Evolutionary conservation across 1,140 invertebrate genomes (phyloP).

Genomic region (Battus philenor): DNA sequence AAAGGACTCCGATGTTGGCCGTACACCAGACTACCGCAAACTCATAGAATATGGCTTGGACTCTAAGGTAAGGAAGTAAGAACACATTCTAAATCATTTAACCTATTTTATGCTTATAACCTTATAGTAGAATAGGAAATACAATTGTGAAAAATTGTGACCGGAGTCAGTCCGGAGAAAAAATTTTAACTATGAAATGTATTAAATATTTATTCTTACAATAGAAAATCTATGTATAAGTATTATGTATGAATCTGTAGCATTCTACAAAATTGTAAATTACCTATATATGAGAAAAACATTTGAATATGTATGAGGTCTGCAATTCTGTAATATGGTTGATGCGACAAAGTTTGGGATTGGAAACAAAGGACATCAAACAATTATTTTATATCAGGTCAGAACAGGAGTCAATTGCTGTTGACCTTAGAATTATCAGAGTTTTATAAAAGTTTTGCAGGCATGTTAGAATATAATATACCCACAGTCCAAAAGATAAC

Average conservation of each 20-base stretch:
- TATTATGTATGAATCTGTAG: too few species aligned
- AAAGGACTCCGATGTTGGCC: conserved; percentile 84
- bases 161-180: too few species aligned
- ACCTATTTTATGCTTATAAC: neutral
- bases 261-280: too few species aligned
- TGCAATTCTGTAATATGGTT: too few species aligned
- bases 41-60: conserved; percentile 95
- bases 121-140: too few species aligned
- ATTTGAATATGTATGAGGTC: too few species aligned
- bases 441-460: conserved; percentile 21
- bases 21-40: conserved; percentile 91
- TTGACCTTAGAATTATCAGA: conserved; percentile 30
- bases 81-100: neutral
- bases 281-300: too few species aligned
- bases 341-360: conserved; percentile 5
- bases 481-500: too few species aligned
- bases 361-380: conserved; percentile 23
- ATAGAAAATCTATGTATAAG: too few species aligned
- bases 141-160: neutral
- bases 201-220: too few species aligned
- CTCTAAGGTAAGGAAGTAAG: conserved; percentile 81
- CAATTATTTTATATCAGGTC: conserved; percentile 21
- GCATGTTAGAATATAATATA: conserved; percentile 22
- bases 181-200: too few species aligned
- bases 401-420: conserved; percentile 27